These are phyloP conservation scores for Sarcophilus harrisii DNA, from an alignment of 2,797 vertebrate genomes.

Conservation along the genomic window DNA sequence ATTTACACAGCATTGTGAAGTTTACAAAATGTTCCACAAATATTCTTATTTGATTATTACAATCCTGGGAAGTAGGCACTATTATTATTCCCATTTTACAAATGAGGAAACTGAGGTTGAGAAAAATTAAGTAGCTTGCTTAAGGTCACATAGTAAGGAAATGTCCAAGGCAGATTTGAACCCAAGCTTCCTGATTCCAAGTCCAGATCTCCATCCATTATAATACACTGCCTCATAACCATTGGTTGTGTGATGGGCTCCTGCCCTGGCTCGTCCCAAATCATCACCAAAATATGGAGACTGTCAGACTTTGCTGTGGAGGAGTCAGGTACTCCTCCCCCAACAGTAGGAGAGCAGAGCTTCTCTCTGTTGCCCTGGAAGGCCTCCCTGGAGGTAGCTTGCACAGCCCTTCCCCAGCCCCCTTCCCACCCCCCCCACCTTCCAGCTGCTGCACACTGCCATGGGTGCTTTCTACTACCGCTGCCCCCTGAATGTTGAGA, in stretches of 20 bases:
- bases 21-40: background rate
- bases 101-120: background rate
- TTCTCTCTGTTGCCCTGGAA: background rate
- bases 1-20: background rate
- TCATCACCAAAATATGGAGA: background rate
- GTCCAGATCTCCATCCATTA: background rate
- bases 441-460: background rate
- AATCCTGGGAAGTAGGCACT: background rate
- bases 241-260: background rate
- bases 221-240: background rate
- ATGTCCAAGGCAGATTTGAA: background rate
- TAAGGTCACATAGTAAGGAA: background rate
- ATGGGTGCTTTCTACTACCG: conserved; percentile 26
- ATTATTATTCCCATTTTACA: background rate
- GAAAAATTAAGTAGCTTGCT: background rate
- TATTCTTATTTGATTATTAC: background rate
- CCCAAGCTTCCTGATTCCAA: background rate
- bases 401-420: background rate
- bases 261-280: background rate
- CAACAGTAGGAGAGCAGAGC: background rate
- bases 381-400: background rate
- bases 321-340: background rate
- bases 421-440: background rate
- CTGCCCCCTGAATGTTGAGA: background rate
- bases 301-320: background rate